Percentiles rank a stretch among this genome's conserved stretches.
phyloP scores from a whole-genome alignment of 2,113 vertebrate species.

The Perognathus longimembris region DNA sequence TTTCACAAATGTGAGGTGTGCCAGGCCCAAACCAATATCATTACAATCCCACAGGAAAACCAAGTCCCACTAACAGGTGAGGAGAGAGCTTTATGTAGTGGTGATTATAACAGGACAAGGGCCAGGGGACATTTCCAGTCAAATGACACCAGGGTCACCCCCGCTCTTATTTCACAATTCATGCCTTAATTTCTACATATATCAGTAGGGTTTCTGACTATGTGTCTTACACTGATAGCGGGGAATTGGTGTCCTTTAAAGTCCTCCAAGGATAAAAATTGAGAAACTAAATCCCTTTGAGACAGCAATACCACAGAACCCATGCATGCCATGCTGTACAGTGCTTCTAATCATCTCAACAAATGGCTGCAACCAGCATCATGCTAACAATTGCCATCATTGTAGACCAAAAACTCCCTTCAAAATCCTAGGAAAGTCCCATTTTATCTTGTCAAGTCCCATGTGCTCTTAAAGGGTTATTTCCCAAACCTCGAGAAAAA shows the following conservation, averaged over 20 bases:
- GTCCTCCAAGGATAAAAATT: not conserved
- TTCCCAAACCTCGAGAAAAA: not conserved
- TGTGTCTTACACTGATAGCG: not conserved
- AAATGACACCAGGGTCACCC: not conserved
- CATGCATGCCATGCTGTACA: not conserved
- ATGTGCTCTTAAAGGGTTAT: not conserved
- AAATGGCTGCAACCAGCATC: not conserved
- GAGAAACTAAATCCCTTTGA: not conserved
- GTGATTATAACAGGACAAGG: not conserved
- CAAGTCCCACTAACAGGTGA: not conserved
- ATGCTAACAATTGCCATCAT: not conserved
- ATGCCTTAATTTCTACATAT: not conserved
- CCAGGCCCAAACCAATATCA: not conserved
- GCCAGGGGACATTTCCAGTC: not conserved
- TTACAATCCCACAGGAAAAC: constrained; percentile 28
- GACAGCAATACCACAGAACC: not conserved
- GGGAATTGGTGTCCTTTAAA: not conserved
- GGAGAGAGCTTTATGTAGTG: not conserved
- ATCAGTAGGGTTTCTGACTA: not conserved
- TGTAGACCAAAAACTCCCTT: not conserved
- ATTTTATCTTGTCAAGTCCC: not conserved
- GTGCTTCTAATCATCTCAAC: not conserved
- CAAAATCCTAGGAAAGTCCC: constrained; percentile 28
- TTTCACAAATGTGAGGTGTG: not conserved
- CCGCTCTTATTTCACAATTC: not conserved